Evolutionary conservation across 1,140 invertebrate genomes (phyloP).

Genomic region (Grapholita molesta): DNA sequence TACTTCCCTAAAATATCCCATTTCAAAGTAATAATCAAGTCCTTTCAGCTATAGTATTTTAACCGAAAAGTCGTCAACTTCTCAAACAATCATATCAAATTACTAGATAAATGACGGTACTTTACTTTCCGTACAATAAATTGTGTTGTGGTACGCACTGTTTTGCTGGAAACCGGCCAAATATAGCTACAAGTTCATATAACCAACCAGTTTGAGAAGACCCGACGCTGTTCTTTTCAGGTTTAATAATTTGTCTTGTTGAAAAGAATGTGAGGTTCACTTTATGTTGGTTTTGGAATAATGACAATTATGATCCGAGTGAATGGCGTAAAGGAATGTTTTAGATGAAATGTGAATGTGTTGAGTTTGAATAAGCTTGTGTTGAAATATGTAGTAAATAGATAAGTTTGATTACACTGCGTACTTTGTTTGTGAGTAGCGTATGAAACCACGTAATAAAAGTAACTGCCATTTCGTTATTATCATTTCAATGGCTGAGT

Average conservation of each 20-base stretch:
- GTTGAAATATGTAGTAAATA: constrained; percentile 1
- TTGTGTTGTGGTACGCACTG: constrained; percentile 45
- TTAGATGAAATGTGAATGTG: background rate
- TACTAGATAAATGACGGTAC: constrained; percentile 39
- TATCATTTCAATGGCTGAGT: too few relatives aligned
- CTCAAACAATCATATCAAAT: constrained; percentile 30
- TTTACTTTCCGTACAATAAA: constrained; percentile 44
- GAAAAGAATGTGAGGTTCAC: background rate
- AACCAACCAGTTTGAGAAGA: constrained; percentile 20
- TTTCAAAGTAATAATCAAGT: background rate
- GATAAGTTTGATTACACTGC: background rate
- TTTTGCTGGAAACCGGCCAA: constrained; percentile 40
- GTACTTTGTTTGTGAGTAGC: background rate
- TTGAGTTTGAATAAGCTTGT: constrained; percentile 7
- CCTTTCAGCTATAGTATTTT: background rate
- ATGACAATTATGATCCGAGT: constrained; percentile 2
- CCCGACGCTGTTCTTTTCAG: background rate
- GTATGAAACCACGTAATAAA: too few relatives aligned
- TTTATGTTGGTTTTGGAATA: background rate
- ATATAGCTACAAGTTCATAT: constrained; percentile 28
- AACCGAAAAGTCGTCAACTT: constrained; percentile 1
- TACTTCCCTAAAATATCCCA: too few relatives aligned
- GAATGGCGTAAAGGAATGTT: constrained; percentile 5
- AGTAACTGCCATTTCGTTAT: too few relatives aligned
- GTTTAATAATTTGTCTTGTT: background rate